Conservation (phyloP, 2,113 vertebrate genomes). For the Eublepharis macularius region DNA sequence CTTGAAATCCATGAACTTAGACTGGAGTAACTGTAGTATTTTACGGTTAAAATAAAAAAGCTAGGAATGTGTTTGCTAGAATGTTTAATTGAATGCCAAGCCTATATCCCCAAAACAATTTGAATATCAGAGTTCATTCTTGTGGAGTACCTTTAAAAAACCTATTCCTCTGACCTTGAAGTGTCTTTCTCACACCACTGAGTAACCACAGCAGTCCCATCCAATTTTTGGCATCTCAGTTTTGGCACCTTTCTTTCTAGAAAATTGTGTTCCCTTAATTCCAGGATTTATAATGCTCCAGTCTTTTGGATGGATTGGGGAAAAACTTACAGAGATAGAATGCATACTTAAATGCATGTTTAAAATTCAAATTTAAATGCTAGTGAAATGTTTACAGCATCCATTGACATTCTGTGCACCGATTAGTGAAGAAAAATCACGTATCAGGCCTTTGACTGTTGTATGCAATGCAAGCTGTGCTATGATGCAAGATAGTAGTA, state of each 20-base stretch:
- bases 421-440: constrained; percentile 30
- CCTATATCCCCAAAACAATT: background rate
- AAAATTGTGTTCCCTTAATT: background rate
- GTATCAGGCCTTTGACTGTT: background rate
- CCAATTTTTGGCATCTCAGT: background rate
- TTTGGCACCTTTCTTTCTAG: background rate
- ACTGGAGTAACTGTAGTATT: too few relatives aligned
- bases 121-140: background rate
- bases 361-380: background rate
- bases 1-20: too few relatives aligned
- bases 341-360: background rate
- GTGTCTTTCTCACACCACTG: background rate
- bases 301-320: background rate
- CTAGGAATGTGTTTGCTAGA: background rate
- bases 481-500: constrained; percentile 51
- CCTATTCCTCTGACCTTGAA: background rate
- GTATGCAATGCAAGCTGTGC: constrained; percentile 6
- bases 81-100: background rate
- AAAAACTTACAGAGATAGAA: background rate
- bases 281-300: background rate
- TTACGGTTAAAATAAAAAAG: background rate
- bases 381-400: background rate
- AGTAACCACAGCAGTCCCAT: background rate
- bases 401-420: fast-evolving
- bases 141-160: background rate